Evolutionary conservation across 2,888 invertebrate species (phyloP).

Genomic region (Alcis repandata): DNA sequence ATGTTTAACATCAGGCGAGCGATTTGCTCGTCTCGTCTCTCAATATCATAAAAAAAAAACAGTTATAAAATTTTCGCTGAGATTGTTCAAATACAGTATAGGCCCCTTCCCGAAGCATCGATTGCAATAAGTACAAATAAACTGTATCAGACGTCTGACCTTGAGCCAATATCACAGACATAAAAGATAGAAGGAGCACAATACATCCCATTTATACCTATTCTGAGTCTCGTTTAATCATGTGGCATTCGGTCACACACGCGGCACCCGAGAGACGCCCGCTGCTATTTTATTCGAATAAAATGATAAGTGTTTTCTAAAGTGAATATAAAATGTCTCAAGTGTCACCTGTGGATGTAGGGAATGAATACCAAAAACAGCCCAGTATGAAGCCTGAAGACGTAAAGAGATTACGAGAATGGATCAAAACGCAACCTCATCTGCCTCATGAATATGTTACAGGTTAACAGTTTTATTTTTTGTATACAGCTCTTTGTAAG

Average conservation of each 20-base stretch:
- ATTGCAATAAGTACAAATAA: conserved; percentile 9
- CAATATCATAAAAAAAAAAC: too few species aligned
- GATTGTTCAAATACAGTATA: too few species aligned
- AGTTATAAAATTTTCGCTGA: too few species aligned
- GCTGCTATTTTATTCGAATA: conserved; percentile 24
- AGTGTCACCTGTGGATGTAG: conserved; percentile 48
- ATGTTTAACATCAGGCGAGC: too few species aligned
- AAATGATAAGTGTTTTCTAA: conserved; percentile 32
- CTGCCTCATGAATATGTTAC: conserved; percentile 80
- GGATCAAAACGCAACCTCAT: conserved; percentile 88
- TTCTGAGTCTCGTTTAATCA: conserved; percentile 31
- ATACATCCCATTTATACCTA: conserved; percentile 21
- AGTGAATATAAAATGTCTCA: conserved; percentile 54
- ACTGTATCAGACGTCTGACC: conserved; percentile 23
- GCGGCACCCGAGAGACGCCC: conserved; percentile 21
- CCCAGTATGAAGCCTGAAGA: conserved; percentile 85
- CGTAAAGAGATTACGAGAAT: conserved; percentile 84
- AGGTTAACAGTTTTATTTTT: conserved; percentile 58
- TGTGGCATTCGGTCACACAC: conserved; percentile 40
- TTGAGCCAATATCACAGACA: conserved; percentile 23
- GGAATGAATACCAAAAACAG: conserved; percentile 85
- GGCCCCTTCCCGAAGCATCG: neutral
- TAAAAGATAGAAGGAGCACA: conserved; percentile 24
- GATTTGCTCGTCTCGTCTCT: too few species aligned
- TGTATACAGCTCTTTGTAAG: neutral